A percentile compares a stretch with the other conserved stretches of the same genome.
phyloP scores from a whole-genome alignment of 2,888 invertebrate species.

The Ennomos quercinarius region DNA sequence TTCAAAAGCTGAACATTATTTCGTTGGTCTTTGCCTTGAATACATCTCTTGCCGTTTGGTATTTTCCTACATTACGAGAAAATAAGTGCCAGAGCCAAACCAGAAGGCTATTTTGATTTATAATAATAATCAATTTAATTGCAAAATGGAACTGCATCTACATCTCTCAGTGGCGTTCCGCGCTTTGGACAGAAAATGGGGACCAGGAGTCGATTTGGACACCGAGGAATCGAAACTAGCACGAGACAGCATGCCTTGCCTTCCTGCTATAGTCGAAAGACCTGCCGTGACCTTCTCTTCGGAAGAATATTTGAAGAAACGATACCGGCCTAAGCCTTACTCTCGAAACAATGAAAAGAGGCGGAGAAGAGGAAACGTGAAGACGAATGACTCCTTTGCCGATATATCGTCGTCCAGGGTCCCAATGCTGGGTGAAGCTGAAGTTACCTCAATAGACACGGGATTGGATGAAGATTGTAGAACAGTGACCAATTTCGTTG shows the following conservation, averaged over 20 bases:
- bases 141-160: conserved; percentile 63
- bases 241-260: conserved; percentile 36
- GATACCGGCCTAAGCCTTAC: conserved; percentile 47
- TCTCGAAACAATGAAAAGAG: conserved; percentile 39
- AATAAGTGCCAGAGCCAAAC: too few species aligned
- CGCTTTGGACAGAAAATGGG: conserved; percentile 67
- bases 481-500: conserved; percentile 28
- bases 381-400: conserved; percentile 52
- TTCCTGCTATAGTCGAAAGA: conserved; percentile 55
- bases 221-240: conserved; percentile 36
- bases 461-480: conserved; percentile 29
- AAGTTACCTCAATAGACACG: conserved; percentile 34
- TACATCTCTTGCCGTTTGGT: background rate
- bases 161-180: conserved; percentile 64
- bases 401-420: conserved; percentile 56
- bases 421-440: conserved; percentile 40
- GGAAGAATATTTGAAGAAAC: conserved; percentile 58
- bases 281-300: conserved; percentile 62
- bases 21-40: conserved; percentile 15
- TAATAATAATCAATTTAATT: background rate
- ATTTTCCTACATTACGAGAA: too few species aligned
- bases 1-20: conserved; percentile 15
- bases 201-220: conserved; percentile 59
- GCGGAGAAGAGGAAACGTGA: conserved; percentile 41
- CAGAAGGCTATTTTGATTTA: too few species aligned